Conservation (phyloP, 2,888 invertebrate species). For the Halocaridina rubra region DNA sequence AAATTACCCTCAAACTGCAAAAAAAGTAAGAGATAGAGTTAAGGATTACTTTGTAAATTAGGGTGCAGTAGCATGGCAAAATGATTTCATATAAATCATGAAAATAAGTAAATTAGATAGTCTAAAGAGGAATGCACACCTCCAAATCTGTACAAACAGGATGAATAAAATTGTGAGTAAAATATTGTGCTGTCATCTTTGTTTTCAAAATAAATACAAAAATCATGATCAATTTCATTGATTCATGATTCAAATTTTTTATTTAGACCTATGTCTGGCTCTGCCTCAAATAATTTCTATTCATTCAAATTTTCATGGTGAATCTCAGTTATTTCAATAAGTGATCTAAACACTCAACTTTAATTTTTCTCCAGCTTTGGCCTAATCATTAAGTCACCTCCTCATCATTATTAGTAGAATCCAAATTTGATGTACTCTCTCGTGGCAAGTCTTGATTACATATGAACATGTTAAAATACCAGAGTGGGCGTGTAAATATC, state of each 20-base stretch:
- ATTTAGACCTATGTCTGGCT: not conserved
- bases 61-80: conserved; percentile 1
- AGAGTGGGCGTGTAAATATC: too few relatives aligned
- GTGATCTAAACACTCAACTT: too few relatives aligned
- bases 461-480: too few relatives aligned
- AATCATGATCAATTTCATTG: not conserved
- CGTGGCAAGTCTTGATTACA: too few relatives aligned
- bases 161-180: not conserved
- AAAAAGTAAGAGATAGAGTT: conserved; percentile 6
- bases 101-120: conserved; percentile 4
- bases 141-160: too few relatives aligned
- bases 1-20: not conserved
- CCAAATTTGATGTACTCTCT: too few relatives aligned
- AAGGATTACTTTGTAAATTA: not conserved
- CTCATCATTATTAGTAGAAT: too few relatives aligned
- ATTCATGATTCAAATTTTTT: not conserved
- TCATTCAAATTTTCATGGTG: not conserved
- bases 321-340: not conserved
- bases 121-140: not conserved
- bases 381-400: too few relatives aligned
- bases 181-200: not conserved
- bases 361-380: too few relatives aligned
- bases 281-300: too few relatives aligned
- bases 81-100: conserved; percentile 10
- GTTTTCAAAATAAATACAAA: not conserved